These are phyloP conservation scores for Heliconius ismenius DNA, from an alignment of 2,888 invertebrate species.

Conservation along the genomic window DNA sequence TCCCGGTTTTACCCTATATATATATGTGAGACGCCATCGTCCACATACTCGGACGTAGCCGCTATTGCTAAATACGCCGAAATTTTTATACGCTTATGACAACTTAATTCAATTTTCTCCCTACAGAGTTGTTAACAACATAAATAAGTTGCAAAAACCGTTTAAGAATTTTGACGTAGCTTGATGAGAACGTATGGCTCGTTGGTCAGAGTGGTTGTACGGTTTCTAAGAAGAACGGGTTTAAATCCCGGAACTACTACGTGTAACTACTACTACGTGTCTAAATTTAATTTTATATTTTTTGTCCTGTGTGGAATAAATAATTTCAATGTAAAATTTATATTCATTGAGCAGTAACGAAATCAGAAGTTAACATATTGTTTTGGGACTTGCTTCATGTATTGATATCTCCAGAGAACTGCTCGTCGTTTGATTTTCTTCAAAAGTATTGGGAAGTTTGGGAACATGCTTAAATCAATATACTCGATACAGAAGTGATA, in stretches of 20 bases:
- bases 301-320: background rate
- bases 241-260: too few species aligned
- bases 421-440: constrained; percentile 10
- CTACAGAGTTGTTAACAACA: too few species aligned
- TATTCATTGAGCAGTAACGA: constrained; percentile 8
- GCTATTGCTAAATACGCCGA: background rate
- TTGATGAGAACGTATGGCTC: too few species aligned
- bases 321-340: constrained; percentile 4
- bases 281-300: too few species aligned
- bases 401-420: constrained; percentile 14
- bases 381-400: constrained; percentile 21
- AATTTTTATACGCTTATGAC: background rate
- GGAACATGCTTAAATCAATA: constrained; percentile 1
- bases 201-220: too few species aligned
- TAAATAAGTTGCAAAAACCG: too few species aligned
- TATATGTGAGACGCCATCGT: background rate
- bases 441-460: constrained; percentile 21
- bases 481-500: background rate
- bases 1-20: too few species aligned
- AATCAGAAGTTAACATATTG: constrained; percentile 19
- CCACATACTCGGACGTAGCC: background rate
- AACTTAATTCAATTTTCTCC: background rate
- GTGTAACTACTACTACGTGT: too few species aligned
- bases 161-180: too few species aligned
- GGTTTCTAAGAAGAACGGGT: too few species aligned